Conservation (phyloP, 2,113 vertebrate genomes). For the Rallus limicola region DNA sequence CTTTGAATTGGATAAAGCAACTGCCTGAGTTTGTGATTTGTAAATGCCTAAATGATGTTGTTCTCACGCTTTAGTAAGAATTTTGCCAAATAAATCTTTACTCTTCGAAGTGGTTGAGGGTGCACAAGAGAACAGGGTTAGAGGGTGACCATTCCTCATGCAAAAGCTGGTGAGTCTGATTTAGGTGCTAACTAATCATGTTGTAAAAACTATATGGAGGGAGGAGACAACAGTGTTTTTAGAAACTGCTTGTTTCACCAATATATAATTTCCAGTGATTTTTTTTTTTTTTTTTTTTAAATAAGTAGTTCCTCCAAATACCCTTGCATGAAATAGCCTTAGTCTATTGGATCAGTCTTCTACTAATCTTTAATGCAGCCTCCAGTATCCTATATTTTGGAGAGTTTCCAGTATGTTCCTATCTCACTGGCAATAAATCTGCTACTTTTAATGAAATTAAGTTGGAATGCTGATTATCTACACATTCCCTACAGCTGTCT, state of each 20-base stretch:
- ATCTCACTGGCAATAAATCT: constrained; percentile 32
- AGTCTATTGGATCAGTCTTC: not conserved
- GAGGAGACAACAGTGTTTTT: not conserved
- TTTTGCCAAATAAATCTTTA: not conserved
- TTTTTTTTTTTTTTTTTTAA: not conserved
- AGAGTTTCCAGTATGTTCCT: not conserved
- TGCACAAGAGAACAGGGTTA: not conserved
- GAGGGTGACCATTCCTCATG: not conserved
- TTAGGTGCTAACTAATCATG: not conserved
- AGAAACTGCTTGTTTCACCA: not conserved
- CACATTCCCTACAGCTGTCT: constrained; percentile 9
- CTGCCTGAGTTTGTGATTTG: not conserved
- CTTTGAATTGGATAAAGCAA: not conserved
- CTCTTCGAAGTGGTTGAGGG: not conserved
- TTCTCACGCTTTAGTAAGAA: not conserved
- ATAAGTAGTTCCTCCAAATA: not conserved
- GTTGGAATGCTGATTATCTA: constrained; percentile 25
- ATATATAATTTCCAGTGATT: not conserved
- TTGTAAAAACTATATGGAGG: not conserved
- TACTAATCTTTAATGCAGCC: not conserved
- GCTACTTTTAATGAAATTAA: constrained; percentile 43
- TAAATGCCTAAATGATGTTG: not conserved
- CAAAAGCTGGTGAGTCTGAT: not conserved
- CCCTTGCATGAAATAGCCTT: not conserved
- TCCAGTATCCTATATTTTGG: not conserved